Conservation (phyloP, 2,797 vertebrate species). For the Octomys mimax region DNA sequence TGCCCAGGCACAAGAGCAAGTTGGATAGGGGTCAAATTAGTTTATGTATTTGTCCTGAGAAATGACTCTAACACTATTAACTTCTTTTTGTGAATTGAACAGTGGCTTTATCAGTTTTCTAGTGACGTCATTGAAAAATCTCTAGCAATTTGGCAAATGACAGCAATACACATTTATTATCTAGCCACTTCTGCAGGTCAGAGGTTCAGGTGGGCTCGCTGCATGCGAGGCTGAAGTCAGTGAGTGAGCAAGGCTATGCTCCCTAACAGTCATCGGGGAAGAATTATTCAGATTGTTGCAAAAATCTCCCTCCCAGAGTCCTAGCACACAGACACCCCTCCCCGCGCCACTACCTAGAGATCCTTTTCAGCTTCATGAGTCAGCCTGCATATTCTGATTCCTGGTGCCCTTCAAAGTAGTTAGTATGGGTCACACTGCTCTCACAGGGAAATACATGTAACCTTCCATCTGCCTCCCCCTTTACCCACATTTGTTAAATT, state of each 20-base stretch:
- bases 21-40: slow-evolving; percentile 19
- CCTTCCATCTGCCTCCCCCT: not conserved
- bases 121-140: slow-evolving; percentile 6
- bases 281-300: not conserved
- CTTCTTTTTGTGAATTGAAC: not conserved
- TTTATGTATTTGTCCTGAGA: slow-evolving; percentile 51
- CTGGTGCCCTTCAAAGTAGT: not conserved
- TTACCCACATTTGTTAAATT: not conserved
- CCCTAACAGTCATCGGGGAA: not conserved
- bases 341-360: rapidly evolving
- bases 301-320: not conserved
- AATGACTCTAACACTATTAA: slow-evolving; percentile 39
- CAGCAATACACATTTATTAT: not conserved
- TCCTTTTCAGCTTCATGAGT: not conserved
- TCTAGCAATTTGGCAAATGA: not conserved
- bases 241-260: not conserved
- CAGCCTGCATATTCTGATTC: not conserved
- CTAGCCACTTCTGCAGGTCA: not conserved
- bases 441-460: not conserved
- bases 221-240: not conserved
- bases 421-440: not conserved
- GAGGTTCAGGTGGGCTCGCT: not conserved
- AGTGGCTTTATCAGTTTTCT: not conserved
- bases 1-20: slow-evolving; percentile 57
- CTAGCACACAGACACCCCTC: not conserved